Base-by-base conservation (phyloP, 2,797 vertebrate species). In the Rhinoraja longicauda region DNA sequence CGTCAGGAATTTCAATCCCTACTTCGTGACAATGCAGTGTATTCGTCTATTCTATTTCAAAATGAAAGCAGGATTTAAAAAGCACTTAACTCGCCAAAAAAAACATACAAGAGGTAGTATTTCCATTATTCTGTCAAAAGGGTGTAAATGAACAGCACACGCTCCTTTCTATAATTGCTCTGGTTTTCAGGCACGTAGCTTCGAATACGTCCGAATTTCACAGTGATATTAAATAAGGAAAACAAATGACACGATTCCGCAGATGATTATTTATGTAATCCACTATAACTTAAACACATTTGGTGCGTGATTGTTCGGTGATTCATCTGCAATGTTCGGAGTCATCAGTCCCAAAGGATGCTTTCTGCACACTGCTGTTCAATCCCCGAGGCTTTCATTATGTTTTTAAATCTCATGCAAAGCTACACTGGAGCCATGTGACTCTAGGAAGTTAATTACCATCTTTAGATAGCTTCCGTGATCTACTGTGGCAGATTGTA, bases 261-360 rank as follows among this genome's bases (percentile, higher is more conserved):
- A 67, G n/a, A 32, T 67, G 59, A 62, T 88, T 88, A 19, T 88
- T 62, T 32, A 24, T 88, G 84, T 62, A 88, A 88, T 88, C 59
- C 62, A 67, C 59, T 32, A 88, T 64, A 32, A 67, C 1, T 59
- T 88, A 88, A 88, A 67, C n/a, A 67, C 17, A 36, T 36, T 88
- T 5, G 8, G 0, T 88, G n/a, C 84, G 64, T 67, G 62, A 88
- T 88, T 88, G 88, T 67, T 67, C 62, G 2, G n/a, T 67, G 8
- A 84, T 36, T 67, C 59, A 88, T 88, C 59, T 88, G 62, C 62
- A 67, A 36, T 26, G 32, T 67, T 64, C 84, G 67, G 32, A 57
- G 45, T n/a, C 39, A 10, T 82, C 26, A 29, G n/a, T 36, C 84
- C n/a, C 59, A 88, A 8, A 67, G n/a, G 62, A 36, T 86, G 82